phyloP scores from a whole-genome alignment of 2,797 vertebrate genomes.

The Alcedo quadribrachys region DNA sequence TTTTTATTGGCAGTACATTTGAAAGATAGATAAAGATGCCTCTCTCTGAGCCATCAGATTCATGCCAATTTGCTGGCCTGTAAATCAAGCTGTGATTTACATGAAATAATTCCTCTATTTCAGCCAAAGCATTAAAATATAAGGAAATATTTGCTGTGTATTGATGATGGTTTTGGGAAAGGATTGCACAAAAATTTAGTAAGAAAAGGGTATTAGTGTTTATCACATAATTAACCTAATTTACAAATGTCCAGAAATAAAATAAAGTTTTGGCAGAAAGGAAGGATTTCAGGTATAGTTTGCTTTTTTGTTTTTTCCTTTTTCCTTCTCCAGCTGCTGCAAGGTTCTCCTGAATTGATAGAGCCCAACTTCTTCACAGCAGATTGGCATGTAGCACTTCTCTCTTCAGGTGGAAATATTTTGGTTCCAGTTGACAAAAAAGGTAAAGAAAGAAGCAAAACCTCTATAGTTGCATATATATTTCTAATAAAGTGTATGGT shows the following conservation, averaged over 20 bases:
- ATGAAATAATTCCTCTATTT: neutral
- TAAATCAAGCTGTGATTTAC: neutral
- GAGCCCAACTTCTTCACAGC: conserved; percentile 77
- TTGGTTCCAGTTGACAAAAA: conserved; percentile 60
- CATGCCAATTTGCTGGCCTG: neutral
- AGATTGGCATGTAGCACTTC: conserved; percentile 78
- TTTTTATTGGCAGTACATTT: neutral
- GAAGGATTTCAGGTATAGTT: neutral
- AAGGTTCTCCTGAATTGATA: conserved; percentile 85
- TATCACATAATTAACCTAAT: neutral
- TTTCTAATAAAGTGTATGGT: neutral
- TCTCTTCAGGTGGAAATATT: conserved; percentile 71
- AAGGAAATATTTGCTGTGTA: neutral
- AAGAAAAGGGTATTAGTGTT: neutral
- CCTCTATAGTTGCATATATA: neutral
- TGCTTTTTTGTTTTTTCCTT: too few species aligned
- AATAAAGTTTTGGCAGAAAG: neutral
- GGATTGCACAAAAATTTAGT: neutral
- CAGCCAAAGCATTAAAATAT: neutral
- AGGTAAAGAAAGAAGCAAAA: conserved; percentile 74
- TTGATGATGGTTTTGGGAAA: neutral
- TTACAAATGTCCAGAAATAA: neutral
- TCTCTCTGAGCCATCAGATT: neutral
- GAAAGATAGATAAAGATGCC: neutral
- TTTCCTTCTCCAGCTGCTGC: conserved; percentile 78